These are phyloP conservation scores for Xestia rhomboidea DNA, from an alignment of 2,888 invertebrate species.

Conservation along the genomic window DNA sequence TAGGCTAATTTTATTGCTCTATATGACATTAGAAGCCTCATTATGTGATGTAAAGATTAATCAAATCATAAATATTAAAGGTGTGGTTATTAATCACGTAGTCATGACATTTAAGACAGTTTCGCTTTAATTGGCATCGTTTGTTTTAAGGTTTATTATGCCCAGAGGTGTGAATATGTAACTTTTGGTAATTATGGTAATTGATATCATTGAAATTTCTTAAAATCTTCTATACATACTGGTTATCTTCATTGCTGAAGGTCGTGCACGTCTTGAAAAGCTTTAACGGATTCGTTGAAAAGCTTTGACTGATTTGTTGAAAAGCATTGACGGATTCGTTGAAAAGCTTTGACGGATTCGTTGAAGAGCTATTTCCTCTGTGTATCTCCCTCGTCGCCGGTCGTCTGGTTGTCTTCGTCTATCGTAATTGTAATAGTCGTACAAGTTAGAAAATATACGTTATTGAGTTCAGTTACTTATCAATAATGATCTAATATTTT, in stretches of 20 bases:
- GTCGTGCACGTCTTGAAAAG: background rate
- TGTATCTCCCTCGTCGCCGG: background rate
- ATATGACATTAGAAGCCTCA: conserved; percentile 10
- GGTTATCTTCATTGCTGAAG: background rate
- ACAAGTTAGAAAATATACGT: background rate
- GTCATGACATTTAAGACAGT: conserved; percentile 2
- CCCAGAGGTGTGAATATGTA: conserved; percentile 20
- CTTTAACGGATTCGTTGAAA: background rate
- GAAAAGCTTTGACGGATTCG: background rate
- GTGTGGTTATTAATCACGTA: conserved; percentile 16
- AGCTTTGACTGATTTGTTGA: background rate
- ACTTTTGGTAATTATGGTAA: background rate
- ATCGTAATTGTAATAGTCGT: background rate
- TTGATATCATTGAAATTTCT: background rate
- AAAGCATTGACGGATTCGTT: background rate
- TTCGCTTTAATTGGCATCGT: conserved; percentile 20
- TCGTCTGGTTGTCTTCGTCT: background rate
- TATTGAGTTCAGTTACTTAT: background rate
- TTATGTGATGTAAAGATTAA: conserved; percentile 7
- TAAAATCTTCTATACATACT: background rate
- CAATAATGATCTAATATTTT: background rate
- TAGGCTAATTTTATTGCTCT: conserved; percentile 13
- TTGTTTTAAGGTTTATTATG: conserved; percentile 42
- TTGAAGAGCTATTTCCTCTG: background rate
- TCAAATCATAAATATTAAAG: background rate